Evolutionary conservation across 2,113 vertebrate species (phyloP), one percentile per base, ranked within the genome.

Genomic region (Vimba vimba): DNA sequence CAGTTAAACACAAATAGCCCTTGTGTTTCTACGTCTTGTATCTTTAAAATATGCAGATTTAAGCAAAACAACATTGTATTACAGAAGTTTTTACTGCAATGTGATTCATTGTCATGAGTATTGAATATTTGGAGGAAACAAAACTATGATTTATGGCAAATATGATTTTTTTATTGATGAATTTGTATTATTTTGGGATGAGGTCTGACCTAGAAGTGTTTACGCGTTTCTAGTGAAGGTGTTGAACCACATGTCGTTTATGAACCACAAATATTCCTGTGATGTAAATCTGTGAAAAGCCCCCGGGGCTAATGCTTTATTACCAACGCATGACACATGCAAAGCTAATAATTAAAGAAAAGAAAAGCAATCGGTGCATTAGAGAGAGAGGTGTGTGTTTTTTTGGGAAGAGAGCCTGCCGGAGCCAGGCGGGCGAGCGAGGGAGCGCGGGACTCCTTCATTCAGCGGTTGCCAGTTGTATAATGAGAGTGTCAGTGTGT

Each of bases 401-500:
- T 66, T 81, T 5, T 11, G 39, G 23, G 43, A 27, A 81, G 59
- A 47, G 52, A 2, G 27, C 27, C 27, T 27, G 27, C 27, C 27
- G 27, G 27, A 27, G 27, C 1, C 52, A 7, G 15, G 23, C 79
- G 55, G 85, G 66, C 30, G 64, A 85, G n/a, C 68, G 36, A 59
- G 77, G 39, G 78, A 82, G 84, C 87, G 82, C 79, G 82, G 74
- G 78, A 87, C 69, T 89, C 87, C 85, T 87, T 87, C 85, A 57
- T 87, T 85, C 83, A 84, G 79, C 69, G 82, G 68, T 92, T 94
- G 94, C 95, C 94, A 94, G 93, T 90, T 77, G 91, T 92, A 94
- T 95, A 95, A 95, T 94, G 94, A 95, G 94, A 92, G 94, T 95
- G 95, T 95, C 95, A 95, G 93, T 93, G 92, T 93, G 91, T 91